phyloP scores from a whole-genome alignment of 2,888 invertebrate genomes.

The Globia sparganii region DNA sequence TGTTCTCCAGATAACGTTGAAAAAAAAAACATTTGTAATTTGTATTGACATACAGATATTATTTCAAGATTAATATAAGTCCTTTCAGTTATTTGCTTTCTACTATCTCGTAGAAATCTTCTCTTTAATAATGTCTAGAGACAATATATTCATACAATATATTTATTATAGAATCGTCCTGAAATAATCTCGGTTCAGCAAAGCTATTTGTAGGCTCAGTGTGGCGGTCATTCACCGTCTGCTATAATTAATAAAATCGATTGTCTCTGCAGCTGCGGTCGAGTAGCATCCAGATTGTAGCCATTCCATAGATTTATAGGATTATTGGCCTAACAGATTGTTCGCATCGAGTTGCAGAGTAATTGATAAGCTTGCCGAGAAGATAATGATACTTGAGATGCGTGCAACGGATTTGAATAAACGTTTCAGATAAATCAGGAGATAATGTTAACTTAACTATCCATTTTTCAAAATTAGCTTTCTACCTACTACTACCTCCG shows the following conservation, averaged over 20 bases:
- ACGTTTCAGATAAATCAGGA: neutral
- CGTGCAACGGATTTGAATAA: conserved; percentile 1
- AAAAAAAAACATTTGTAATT: neutral
- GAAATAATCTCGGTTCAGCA: conserved; percentile 23
- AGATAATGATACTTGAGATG: conserved; percentile 19
- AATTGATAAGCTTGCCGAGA: conserved; percentile 29
- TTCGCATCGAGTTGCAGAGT: conserved; percentile 14
- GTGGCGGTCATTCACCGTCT: conserved; percentile 68
- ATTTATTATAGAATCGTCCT: neutral
- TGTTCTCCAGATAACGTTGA: neutral
- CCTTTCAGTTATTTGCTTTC: neutral
- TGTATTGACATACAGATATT: neutral
- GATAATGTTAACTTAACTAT: neutral
- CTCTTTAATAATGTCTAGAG: too few species aligned
- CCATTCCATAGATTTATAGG: conserved; percentile 41
- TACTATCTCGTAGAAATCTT: neutral
- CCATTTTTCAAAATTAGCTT: too few species aligned
- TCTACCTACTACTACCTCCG: too few species aligned
- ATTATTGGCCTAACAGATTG: conserved; percentile 38
- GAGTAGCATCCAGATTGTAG: conserved; percentile 40
- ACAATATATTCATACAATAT: neutral
- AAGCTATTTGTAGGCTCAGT: conserved; percentile 43
- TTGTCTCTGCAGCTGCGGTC: conserved; percentile 60
- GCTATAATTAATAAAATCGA: conserved; percentile 76
- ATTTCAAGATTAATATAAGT: neutral